phyloP scores from a whole-genome alignment of 1,140 invertebrate genomes.

The Saccostrea glomerata region DNA sequence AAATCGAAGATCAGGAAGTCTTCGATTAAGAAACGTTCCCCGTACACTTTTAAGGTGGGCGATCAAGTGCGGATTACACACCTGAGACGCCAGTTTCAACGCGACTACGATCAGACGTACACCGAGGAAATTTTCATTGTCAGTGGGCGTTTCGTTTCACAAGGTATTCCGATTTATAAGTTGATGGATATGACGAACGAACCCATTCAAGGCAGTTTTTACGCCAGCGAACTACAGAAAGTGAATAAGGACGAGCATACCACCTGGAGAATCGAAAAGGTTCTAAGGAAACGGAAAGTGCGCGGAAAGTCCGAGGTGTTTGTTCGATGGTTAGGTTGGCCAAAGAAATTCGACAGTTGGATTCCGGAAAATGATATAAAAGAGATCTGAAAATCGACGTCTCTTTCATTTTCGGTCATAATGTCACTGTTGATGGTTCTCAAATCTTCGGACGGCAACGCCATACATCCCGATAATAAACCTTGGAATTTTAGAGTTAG shows the following conservation, averaged over 20 bases:
- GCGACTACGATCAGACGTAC: constrained; percentile 51
- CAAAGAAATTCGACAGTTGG: constrained; percentile 52
- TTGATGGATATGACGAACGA: constrained; percentile 39
- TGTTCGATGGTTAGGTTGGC: constrained; percentile 47
- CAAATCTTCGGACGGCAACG: constrained; percentile 15
- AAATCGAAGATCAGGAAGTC: not conserved
- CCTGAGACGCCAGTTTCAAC: constrained; percentile 40
- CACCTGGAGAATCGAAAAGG: constrained; percentile 50
- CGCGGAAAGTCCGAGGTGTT: constrained; percentile 21
- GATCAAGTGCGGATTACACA: constrained; percentile 43
- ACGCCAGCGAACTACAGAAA: constrained; percentile 40
- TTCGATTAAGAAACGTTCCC: constrained; percentile 1
- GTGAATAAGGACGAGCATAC: constrained; percentile 41
- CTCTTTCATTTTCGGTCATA: not conserved
- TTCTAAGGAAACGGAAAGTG: constrained; percentile 23
- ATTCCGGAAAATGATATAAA: constrained; percentile 21
- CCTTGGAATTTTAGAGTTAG: constrained; percentile 36
- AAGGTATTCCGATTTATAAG: constrained; percentile 41
- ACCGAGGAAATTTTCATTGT: constrained; percentile 51
- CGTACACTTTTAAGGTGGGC: constrained; percentile 41
- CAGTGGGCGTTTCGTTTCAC: not conserved
- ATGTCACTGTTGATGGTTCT: constrained; percentile 28
- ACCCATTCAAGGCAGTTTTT: constrained; percentile 38
- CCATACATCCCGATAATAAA: not conserved
- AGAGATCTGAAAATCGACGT: constrained; percentile 1